Conservation (phyloP, 2,797 vertebrate species). For the Poeciliopsis presidionis region DNA sequence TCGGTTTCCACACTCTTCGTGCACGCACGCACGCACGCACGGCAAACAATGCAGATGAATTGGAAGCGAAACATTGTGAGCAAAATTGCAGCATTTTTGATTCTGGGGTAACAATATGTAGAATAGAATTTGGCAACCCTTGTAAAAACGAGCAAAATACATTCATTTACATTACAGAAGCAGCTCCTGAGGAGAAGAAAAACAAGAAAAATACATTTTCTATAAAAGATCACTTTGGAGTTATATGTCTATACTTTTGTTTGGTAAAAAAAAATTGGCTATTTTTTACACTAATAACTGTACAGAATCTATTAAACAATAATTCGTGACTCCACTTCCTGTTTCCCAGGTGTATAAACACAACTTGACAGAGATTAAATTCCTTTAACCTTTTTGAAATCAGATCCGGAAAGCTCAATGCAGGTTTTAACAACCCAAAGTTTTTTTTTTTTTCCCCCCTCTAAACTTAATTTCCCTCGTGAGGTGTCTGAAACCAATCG, state of each 20-base stretch:
- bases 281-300: not conserved
- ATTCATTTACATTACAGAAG: not conserved
- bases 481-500: not conserved
- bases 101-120: not conserved
- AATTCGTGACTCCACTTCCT: not conserved
- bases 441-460: not conserved
- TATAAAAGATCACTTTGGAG: not conserved
- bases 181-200: not conserved
- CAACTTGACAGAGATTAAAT: not conserved
- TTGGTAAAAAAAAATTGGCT: not conserved
- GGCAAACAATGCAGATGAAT: conserved; percentile 58
- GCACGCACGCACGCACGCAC: conserved; percentile 33
- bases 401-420: not conserved
- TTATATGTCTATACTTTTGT: not conserved
- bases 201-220: not conserved
- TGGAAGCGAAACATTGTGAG: conserved; percentile 42
- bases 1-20: conserved; percentile 59
- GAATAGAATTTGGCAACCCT: not conserved
- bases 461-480: not conserved
- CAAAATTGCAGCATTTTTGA: not conserved
- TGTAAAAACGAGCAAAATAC: not conserved
- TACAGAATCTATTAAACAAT: not conserved
- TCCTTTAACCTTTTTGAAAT: not conserved
- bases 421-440: not conserved
- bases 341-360: not conserved